Evolutionary conservation across 2,113 vertebrate genomes (phyloP), one percentile per base, ranked within the genome.

Genomic region (Anhinga anhinga): DNA sequence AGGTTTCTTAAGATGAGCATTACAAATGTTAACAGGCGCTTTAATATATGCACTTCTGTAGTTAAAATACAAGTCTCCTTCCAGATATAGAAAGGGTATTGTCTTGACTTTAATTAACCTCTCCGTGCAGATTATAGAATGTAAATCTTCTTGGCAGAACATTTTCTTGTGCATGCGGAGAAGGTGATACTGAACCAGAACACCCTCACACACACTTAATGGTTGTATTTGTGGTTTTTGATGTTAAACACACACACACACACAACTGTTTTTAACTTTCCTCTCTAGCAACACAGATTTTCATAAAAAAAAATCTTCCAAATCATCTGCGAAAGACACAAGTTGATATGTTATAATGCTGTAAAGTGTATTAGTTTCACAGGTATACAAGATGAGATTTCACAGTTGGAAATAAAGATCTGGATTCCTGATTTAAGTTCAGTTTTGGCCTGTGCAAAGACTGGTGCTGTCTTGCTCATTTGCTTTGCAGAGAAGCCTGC

Each of bases 401-500:
- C 34, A 29, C 21, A 45, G 25, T 15, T 88, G 78, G 83, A 94
- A 88, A 45, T 29, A 66, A 86, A 92, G 63, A 52, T 78, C 38
- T 72, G 10, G 63, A 67, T 96, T 85, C 63, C 61, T 88, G 82
- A 80, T 53, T 85, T 62, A 38, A 61, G 62, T 80, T 96, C 73
- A 52, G 77, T 86, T 88, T 92, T 89, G 65, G 79, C n/a, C 83
- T 87, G 36, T 80, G 89, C 56, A 49, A 38, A 81, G 59, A n/a
- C 78, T 52, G 79, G 69, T 97, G 79, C 94, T 89, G 72, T 88
- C 90, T 96, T 92, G 72, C 67, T 97, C 84, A 70, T 96, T 97
- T 96, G 94, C 85, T 94, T 97, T 97, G 88, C 93, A 94, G 93
- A 97, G 92, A 82, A 95, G 76, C 42, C 77, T 97, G 93, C 72